Evolutionary conservation across 2,888 invertebrate genomes (phyloP).

Genomic region (Cryptops parisi): DNA sequence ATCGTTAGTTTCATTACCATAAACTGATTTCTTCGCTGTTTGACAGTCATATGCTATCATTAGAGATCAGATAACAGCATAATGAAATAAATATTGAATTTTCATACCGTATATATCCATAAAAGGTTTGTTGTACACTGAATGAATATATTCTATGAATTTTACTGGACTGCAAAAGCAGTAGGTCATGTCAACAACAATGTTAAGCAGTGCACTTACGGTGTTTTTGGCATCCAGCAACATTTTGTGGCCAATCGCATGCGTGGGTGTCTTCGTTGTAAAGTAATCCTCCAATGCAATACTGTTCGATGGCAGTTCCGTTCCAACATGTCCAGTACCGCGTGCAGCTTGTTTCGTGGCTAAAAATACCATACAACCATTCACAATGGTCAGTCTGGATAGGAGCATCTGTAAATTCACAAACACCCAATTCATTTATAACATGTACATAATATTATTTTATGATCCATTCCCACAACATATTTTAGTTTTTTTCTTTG

Average conservation of each 20-base stretch:
- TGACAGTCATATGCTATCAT: no score
- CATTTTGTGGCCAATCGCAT: conserved; percentile 89
- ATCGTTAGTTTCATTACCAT: no score
- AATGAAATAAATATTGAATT: no score
- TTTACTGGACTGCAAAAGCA: no score
- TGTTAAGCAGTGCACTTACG: conserved; percentile 48
- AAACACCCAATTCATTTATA: not conserved
- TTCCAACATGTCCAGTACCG: conserved; percentile 93
- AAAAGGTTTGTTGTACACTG: no score
- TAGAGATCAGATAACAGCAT: no score
- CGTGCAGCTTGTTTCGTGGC: conserved; percentile 84
- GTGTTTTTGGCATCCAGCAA: conserved; percentile 84
- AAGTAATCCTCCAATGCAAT: conserved; percentile 76
- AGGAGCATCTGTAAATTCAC: conserved; percentile 49
- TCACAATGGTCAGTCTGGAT: conserved; percentile 74
- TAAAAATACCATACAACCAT: conserved; percentile 86
- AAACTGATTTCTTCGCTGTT: no score
- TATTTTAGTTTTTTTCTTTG: not conserved
- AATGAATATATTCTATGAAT: no score
- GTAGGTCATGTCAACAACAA: not conserved
- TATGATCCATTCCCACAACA: no score
- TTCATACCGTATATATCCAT: no score
- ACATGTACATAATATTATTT: no score
- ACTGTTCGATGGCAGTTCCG: conserved; percentile 79
- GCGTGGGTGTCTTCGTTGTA: conserved; percentile 83